Base-by-base conservation (phyloP, 1,140 invertebrate genomes). In the Camponotus floridanus region DNA sequence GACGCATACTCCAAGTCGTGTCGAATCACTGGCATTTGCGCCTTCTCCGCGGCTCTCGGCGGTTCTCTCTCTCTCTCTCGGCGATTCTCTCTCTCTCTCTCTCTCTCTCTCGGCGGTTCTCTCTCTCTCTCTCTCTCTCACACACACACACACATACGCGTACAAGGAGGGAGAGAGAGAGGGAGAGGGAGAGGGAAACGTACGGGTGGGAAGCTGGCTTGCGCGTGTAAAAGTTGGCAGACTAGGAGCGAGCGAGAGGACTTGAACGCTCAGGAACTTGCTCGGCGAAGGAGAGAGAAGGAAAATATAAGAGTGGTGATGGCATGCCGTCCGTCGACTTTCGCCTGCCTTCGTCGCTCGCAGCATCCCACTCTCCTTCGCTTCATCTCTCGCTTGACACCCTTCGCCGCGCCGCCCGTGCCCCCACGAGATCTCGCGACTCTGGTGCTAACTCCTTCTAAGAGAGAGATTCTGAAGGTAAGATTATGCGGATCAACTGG, bases 271-370 rank as follows among this genome's bases (percentile, higher is more conserved):
- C 79, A 78, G 87, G 59, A 73, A 87, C 81, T 88, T 48, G 78
- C n/a, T 51, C 42, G 62, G 48, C 62, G 48, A 83, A 79, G n/a
- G 64, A 83, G 59, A 45, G 59, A 84, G 76, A 68, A 84, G 36
- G 21, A 55, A 39, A 9, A 48, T 8, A 48, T 33, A 73, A 36
- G 18, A 85, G 88, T 88, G 85, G 93, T 93, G 93, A 94, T 94
- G 94, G 94, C 93, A 95, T 94, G 94, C 92, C 91, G 94, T 94
- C 92, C 93, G 92, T 94, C 94, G 94, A 95, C 94, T 95, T 94
- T 94, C 94, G 93, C 94, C 92, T 84, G 91, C 89, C 87, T 87
- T 86, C 71, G 81, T 85, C 65, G 59, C 84, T 90, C 85, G 83
- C 91, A 93, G 93, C 93, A 93, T 93, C 93, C 92, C 91, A 92